Percentiles rank a stretch among this genome's conserved stretches.
phyloP scores from a whole-genome alignment of 53 echinoderm and acorn worm genomes.

The Antedon mediterranea region DNA sequence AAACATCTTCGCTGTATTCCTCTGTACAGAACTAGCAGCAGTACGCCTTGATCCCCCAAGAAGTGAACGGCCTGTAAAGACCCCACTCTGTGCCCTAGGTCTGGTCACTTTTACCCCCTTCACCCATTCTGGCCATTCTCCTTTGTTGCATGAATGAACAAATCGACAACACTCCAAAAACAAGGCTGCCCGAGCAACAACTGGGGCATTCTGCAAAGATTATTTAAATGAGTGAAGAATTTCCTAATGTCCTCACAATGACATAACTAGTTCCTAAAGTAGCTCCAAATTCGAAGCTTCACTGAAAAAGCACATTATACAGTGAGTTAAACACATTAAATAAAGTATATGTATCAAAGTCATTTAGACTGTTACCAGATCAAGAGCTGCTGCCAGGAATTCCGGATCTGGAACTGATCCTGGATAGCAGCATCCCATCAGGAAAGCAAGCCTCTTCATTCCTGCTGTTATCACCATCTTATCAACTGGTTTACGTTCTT shows the following conservation, averaged over 20 bases:
- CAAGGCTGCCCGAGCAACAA: slow-evolving; percentile 80
- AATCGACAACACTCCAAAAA: slow-evolving; percentile 89
- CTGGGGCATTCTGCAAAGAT: slow-evolving; percentile 67
- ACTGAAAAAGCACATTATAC: too few relatives aligned
- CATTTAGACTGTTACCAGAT: slow-evolving; percentile 38
- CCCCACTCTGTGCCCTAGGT: slow-evolving; percentile 77
- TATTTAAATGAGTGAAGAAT: neutral
- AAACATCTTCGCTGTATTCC: slow-evolving; percentile 89
- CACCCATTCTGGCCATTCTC: slow-evolving; percentile 99
- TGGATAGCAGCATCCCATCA: slow-evolving; percentile 85
- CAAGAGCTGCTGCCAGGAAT: slow-evolving; percentile 83
- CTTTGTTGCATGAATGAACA: slow-evolving; percentile 98
- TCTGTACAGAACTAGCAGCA: slow-evolving; percentile 40
- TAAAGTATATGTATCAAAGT: too few relatives aligned
- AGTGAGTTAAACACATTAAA: too few relatives aligned
- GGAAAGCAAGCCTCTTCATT: slow-evolving; percentile 78
- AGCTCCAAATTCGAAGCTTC: too few relatives aligned
- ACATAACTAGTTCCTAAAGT: too few relatives aligned
- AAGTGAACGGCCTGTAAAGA: slow-evolving; percentile 45
- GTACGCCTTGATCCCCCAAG: slow-evolving; percentile 70
- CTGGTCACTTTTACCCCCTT: slow-evolving; percentile 48
- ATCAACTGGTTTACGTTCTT: slow-evolving; percentile 79
- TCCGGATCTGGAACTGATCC: slow-evolving; percentile 88
- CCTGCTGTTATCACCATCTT: slow-evolving; percentile 57
- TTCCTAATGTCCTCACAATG: too few relatives aligned